phyloP scores from a whole-genome alignment of 2,888 invertebrate genomes.

The Dicyrtoma fusca region DNA sequence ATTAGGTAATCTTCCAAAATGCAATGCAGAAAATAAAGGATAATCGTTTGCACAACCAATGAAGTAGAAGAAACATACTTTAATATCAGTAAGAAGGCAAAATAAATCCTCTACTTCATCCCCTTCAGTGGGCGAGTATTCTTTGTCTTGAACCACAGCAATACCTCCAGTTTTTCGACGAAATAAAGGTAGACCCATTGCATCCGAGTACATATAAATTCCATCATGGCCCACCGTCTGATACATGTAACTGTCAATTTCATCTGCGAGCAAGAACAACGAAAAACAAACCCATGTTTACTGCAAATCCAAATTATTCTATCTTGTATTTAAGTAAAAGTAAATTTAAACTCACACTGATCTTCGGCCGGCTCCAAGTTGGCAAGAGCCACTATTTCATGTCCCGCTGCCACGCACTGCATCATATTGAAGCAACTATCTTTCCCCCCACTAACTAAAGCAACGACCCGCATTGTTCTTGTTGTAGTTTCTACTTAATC shows the following conservation, averaged over 20 bases:
- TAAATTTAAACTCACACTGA: conserved; percentile 64
- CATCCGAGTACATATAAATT: conserved; percentile 86
- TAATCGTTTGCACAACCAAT: neutral
- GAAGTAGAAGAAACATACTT: conserved; percentile 62
- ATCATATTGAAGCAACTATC: conserved; percentile 99
- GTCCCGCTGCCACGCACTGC: conserved; percentile 95
- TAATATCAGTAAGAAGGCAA: conserved; percentile 75
- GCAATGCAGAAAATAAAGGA: neutral
- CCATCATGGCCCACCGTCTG: conserved; percentile 98
- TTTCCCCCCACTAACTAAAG: conserved; percentile 95
- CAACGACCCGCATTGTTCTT: conserved; percentile 76
- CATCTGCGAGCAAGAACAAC: conserved; percentile 66
- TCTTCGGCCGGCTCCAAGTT: conserved; percentile 86
- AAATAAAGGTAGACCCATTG: conserved; percentile 90
- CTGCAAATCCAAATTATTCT: neutral
- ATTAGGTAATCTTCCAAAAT: neutral
- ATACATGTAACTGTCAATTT: conserved; percentile 98
- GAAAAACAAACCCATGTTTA: neutral
- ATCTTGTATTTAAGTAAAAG: conserved; percentile 13
- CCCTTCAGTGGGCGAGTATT: conserved; percentile 77
- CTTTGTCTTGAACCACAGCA: conserved; percentile 76
- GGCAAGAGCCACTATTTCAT: conserved; percentile 92
- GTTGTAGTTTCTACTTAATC: no score
- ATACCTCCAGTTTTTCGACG: conserved; percentile 80
- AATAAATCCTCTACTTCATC: conserved; percentile 98